phyloP scores from a whole-genome alignment of 2,113 vertebrate species.

The Salvelinus fontinalis region DNA sequence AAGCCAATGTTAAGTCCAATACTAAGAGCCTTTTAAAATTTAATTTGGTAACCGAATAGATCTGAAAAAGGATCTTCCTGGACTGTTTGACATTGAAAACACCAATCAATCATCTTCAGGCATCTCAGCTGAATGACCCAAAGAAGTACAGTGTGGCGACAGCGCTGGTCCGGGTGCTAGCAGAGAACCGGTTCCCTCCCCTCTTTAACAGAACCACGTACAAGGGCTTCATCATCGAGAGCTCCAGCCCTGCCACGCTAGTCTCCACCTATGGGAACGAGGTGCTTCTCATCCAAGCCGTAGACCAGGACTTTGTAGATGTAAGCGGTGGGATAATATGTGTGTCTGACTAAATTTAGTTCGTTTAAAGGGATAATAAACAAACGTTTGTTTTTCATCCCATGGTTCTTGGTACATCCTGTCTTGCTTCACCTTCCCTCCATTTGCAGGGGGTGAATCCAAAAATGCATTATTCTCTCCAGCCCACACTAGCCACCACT shows the following conservation, averaged over 20 bases:
- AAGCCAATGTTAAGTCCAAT: no score
- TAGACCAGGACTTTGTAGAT: slow-evolving; percentile 72
- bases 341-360: not conserved
- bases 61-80: no score
- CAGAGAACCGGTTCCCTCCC: slow-evolving; percentile 63
- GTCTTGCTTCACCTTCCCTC: no score
- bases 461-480: slow-evolving; percentile 63
- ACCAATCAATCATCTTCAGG: slow-evolving; percentile 48
- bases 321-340: slow-evolving; percentile 49
- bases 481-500: slow-evolving; percentile 43
- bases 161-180: slow-evolving; percentile 65
- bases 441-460: slow-evolving; percentile 67
- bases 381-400: no score
- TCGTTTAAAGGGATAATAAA: no score
- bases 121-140: slow-evolving; percentile 70
- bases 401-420: no score
- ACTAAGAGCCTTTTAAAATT: no score
- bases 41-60: no score
- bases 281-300: slow-evolving; percentile 67
- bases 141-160: slow-evolving; percentile 72
- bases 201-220: slow-evolving; percentile 65
- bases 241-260: slow-evolving; percentile 63
- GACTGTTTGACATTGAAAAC: no score
- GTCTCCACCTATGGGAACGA: slow-evolving; percentile 73
- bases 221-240: slow-evolving; percentile 72